Evolutionary conservation across 2,113 vertebrate species (phyloP), one percentile per base, ranked within the genome.

Genomic region (Pelodiscus sinensis): DNA sequence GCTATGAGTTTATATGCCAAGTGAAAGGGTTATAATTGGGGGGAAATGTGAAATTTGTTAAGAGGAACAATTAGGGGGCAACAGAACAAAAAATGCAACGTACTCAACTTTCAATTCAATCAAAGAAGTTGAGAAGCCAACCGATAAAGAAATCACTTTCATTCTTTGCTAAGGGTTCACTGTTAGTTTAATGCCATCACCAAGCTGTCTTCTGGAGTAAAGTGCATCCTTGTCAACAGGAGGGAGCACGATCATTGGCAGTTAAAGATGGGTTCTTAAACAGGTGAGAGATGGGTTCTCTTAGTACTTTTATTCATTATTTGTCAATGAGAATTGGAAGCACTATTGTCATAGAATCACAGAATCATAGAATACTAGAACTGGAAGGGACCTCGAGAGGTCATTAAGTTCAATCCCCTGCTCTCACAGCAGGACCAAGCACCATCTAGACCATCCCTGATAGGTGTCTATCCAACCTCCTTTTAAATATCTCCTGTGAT

Each of bases 1-100:
- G 79, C 65, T n/a, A 89, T 0, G 4, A 29, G 52, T 82, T 58
- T 91, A 54, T 84, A 91, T 91, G 90, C 68, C 29, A 38, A 93
- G 79, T 85, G 85, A 90, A 90, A 94, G 75, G 38, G 71, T 35
- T 90, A 93, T 50, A 90, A 73, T 1, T 0, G 24, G 68, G 58
- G 54, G 52, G 91, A 55, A 87, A 87, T 87, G 82, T 8, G 85
- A 88, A 83, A 91, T 58, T 88, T 86, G 80, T 84, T 50, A 82
- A 88, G 90, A 87, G 90, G 9, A 54, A 3, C n/a, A 95, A 90
- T 50, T 50, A 92, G 50, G 35, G 21, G 52, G 88, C 31, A 86
- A 90, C 14, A 55, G 92, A 87, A 60, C 68, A 78, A 86, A 82
- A 52, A 82, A 52, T 27, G 77, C 25, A 87, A 83, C 21, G 81